Conservation (phyloP, 1,140 invertebrate species). For the Hestina assimilis region DNA sequence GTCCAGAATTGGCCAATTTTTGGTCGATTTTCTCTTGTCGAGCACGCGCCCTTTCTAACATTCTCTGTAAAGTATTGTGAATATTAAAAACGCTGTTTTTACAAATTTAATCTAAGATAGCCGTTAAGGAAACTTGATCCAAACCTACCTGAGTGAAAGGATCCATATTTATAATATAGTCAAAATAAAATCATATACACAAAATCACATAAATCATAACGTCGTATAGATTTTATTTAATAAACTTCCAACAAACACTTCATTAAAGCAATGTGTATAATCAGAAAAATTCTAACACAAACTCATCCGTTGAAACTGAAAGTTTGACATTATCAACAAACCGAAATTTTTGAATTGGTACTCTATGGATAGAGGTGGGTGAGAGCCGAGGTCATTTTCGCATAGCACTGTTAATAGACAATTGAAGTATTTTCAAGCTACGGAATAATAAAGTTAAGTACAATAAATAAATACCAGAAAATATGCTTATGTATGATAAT, state of each 20-base stretch:
- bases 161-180: slow-evolving; percentile 52
- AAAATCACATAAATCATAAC: slow-evolving; percentile 33
- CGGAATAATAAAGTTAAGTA: too few relatives aligned
- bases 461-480: too few relatives aligned
- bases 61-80: slow-evolving; percentile 55
- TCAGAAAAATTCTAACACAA: slow-evolving; percentile 15
- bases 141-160: slow-evolving; percentile 74
- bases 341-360: slow-evolving; percentile 57
- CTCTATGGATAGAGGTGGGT: slow-evolving; percentile 13
- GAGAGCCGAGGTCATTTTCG: neutral
- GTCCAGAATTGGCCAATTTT: slow-evolving; percentile 68
- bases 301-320: slow-evolving; percentile 46
- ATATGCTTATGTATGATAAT: too few relatives aligned
- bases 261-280: slow-evolving; percentile 19
- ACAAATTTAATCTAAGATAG: slow-evolving; percentile 15
- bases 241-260: neutral
- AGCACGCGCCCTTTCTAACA: slow-evolving; percentile 72
- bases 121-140: slow-evolving; percentile 35
- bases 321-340: slow-evolving; percentile 61
- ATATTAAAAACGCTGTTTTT: neutral
- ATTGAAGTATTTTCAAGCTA: too few relatives aligned
- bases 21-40: slow-evolving; percentile 76
- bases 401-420: neutral
- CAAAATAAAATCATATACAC: slow-evolving; percentile 19
- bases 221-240: neutral